Evolutionary conservation across 2,888 invertebrate species (phyloP), one percentile per base, ranked within the genome.

Genomic region (Pterostichus madidus): DNA sequence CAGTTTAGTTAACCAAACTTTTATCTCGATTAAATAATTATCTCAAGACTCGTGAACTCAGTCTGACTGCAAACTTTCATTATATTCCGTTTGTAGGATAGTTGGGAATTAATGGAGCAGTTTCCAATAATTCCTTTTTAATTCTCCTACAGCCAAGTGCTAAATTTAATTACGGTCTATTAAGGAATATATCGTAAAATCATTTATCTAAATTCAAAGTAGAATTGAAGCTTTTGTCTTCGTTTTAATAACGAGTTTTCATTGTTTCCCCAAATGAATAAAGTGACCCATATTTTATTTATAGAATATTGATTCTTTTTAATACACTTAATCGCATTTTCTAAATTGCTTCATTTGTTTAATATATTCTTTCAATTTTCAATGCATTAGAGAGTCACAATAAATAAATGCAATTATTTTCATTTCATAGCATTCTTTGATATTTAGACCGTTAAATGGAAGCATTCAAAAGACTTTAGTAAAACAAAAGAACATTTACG

Each of bases 1-100:
- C 59, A 59, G 31, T 59, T 59, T 59, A 59, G 59, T 59, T 59
- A 59, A 59, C 59, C 59, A 59, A 59, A 59, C 59, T 59, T 31
- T 59, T 59, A 31, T 59, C 59, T 59, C 31, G n/a, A 59, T 59
- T 31, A 59, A 59, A 59, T 59, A 59, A 59, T 17, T 17, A 59
- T 31, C 59, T 59, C 31, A 31, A 59, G 59, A 49, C 24, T 24
- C 24, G 24, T 24, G 24, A 24, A 24, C 24, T 24, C 24, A 5
- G 8, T 49, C 6, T 13, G 53, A 53, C 24, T 59, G 59, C 10
- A 31, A 59, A 59, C 59, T 59, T 59, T 31, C 59, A 10, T 15
- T 15, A 59, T 24, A 59, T 59, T 59, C 24, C n/a, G 17, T 39
- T 39, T 39, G 24, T 24, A 24, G 24, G 24, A 39, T 39, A 39